These are phyloP conservation scores for Hydra vulgaris DNA, from an alignment of 30 jellyfish, hydroid and myxozoan genomes.

Conservation along the genomic window DNA sequence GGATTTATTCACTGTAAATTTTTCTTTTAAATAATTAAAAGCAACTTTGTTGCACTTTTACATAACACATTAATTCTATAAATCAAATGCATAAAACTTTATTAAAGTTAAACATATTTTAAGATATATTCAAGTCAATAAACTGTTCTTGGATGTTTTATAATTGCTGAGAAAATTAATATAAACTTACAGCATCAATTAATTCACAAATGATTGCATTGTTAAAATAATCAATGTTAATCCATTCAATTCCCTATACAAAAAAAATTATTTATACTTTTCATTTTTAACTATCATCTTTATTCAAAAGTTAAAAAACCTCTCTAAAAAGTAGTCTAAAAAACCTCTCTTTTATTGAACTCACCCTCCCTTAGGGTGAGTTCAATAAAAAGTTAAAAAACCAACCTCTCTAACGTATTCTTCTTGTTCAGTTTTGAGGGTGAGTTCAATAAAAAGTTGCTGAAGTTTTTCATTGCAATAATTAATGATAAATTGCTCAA, in stretches of 20 bases:
- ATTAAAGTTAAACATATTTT: neutral
- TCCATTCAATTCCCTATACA: slow-evolving; percentile 90
- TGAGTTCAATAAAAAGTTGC: slow-evolving; percentile 81
- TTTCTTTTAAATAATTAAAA: too few relatives aligned
- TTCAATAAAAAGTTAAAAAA: neutral
- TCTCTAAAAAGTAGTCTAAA: too few relatives aligned
- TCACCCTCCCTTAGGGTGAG: too few relatives aligned
- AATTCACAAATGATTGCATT: slow-evolving; percentile 89
- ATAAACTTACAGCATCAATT: slow-evolving; percentile 69
- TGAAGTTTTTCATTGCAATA: slow-evolving; percentile 89
- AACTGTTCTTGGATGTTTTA: neutral
- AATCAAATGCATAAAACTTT: too few relatives aligned
- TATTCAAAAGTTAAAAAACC: too few relatives aligned
- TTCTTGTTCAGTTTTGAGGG: slow-evolving; percentile 84
- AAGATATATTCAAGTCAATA: neutral
- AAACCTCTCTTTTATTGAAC: too few relatives aligned
- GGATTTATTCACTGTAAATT: too few relatives aligned
- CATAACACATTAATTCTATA: too few relatives aligned
- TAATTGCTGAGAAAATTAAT: neutral
- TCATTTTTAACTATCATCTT: too few relatives aligned
- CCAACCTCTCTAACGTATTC: slow-evolving; percentile 86
- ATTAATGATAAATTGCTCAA: slow-evolving; percentile 89
- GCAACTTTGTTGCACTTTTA: too few relatives aligned
- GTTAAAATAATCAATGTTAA: slow-evolving; percentile 90
- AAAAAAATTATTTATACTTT: neutral